Base-by-base conservation (phyloP, 2,113 vertebrate species). In the Benitochromis conjunctus region DNA sequence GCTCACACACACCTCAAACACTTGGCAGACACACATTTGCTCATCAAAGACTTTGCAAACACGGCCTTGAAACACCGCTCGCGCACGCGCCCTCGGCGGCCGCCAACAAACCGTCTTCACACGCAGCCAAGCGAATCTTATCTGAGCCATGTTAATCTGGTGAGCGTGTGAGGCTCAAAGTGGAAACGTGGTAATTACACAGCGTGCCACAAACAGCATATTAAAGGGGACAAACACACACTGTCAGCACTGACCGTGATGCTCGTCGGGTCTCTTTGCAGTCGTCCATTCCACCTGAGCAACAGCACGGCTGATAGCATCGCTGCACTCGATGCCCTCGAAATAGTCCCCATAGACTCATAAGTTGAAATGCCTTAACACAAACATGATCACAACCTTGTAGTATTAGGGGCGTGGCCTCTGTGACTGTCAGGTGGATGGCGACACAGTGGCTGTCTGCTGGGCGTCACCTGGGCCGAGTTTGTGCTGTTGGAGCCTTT, bases 1-100 rank as follows among this genome's bases (percentile, higher is more conserved):
- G 48, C 60, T 86, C 83, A 79, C 78, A 84, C 84, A 86, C 81
- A 88, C 69, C 80, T 82, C 88, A 85, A 79, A 71, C 53, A 57
- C 71, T 82, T 82, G 55, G 56, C 85, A 55, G 26, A 86, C 36
- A 56, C 80, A 79, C 74, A 79, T 36, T 26, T 34, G 24, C 43
- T 64, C 41, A 18, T 86, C 56, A 60, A 7, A 36, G 69, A 31
- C 69, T 74, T 74, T 51, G 69, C 24, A 51, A 74, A 74, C 16
- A 74, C 1, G 9, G 16, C 31, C 74, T 79, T 5, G n/a, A 79
- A 69, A 82, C 36, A 55, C 56, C n/a, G 38, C 48, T 36, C 1
- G 2, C 53, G 24, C 51, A 46, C 24, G 21, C 46, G 16, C 41
- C 26, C 41, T 26, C 41, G 48, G 66, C 3, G 1, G 66, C 41